These are phyloP conservation scores for Sinhomidia bicolor DNA, from an alignment of 2,888 invertebrate species.

Conservation along the genomic window DNA sequence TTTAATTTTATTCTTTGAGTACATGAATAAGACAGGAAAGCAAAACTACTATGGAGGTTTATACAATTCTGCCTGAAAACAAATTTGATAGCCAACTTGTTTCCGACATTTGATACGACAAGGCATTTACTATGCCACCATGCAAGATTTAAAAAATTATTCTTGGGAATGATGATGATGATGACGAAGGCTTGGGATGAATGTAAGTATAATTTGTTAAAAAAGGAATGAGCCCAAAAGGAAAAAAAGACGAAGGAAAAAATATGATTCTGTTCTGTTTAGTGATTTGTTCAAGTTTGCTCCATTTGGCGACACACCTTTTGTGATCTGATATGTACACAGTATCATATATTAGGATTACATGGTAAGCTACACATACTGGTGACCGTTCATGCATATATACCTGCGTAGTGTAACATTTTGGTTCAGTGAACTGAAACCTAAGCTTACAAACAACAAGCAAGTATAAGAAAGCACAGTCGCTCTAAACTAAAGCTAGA, in stretches of 20 bases:
- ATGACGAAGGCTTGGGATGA: not conserved
- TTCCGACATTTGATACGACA: conserved; percentile 67
- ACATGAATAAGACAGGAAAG: not conserved
- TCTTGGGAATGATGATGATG: too few relatives aligned
- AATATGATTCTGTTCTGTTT: conserved; percentile 34
- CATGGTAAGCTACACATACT: not conserved
- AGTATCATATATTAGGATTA: conserved; percentile 2
- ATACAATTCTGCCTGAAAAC: not conserved
- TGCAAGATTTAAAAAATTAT: conserved; percentile 61
- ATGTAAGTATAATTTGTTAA: conserved; percentile 21
- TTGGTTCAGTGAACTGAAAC: conserved; percentile 68
- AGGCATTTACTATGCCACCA: conserved; percentile 61
- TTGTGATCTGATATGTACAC: conserved; percentile 22
- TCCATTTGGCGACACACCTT: conserved; percentile 70
- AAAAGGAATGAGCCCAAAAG: conserved; percentile 29
- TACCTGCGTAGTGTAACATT: conserved; percentile 19
- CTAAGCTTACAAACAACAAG: conserved; percentile 42
- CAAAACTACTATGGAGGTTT: not conserved
- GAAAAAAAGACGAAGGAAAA: not conserved
- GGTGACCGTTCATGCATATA: conserved; percentile 42
- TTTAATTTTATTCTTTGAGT: not conserved
- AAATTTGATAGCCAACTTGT: conserved; percentile 55
- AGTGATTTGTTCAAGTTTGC: conserved; percentile 49
- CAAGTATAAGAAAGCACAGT: not conserved
- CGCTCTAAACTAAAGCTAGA: not conserved